These are phyloP conservation scores for Mastomys natalensis DNA, from an alignment of 2,113 vertebrate species.

Conservation along the genomic window DNA sequence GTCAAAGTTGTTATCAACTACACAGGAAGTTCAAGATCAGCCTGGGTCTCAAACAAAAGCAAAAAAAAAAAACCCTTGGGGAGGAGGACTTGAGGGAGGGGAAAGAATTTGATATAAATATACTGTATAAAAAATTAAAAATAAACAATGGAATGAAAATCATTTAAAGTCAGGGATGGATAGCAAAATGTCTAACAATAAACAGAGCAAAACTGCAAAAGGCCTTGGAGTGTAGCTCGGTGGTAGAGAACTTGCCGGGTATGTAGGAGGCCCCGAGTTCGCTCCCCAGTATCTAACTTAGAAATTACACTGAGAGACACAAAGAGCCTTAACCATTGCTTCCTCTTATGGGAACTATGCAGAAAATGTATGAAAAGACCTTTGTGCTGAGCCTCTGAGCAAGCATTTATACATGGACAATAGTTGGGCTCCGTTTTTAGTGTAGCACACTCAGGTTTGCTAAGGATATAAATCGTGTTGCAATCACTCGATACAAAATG, in stretches of 20 bases:
- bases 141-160: not conserved
- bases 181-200: constrained; percentile 15
- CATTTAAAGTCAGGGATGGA: not conserved
- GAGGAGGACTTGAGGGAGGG: not conserved
- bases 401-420: not conserved
- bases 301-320: constrained; percentile 15
- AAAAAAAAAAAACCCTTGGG: not conserved
- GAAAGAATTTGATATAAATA: not conserved
- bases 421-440: not conserved
- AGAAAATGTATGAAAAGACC: not conserved
- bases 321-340: not conserved
- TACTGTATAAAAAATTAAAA: not conserved
- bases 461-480: not conserved
- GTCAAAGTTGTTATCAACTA: not conserved
- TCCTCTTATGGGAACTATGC: not conserved
- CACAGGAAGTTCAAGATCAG: not conserved
- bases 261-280: not conserved
- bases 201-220: not conserved
- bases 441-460: not conserved
- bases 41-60: not conserved
- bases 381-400: not conserved
- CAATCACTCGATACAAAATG: not conserved
- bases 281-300: not conserved
- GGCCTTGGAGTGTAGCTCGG: not conserved
- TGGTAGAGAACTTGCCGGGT: not conserved